These are phyloP conservation scores for Cremastinae sp. DNA, from an alignment of 2,888 invertebrate genomes.

Conservation along the genomic window DNA sequence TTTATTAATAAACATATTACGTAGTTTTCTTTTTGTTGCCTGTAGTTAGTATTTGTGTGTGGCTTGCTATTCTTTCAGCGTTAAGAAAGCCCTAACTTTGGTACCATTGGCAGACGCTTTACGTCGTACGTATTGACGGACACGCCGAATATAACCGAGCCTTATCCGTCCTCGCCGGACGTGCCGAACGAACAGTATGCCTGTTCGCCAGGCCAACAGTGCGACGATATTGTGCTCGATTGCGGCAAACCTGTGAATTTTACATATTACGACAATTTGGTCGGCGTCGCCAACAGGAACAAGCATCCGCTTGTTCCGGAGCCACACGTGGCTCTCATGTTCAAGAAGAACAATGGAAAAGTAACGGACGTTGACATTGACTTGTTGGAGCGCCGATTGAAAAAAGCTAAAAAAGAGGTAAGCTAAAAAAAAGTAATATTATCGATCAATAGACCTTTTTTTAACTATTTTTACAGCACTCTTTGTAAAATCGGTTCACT, in stretches of 20 bases:
- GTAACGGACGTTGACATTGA: conserved; percentile 88
- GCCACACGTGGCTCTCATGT: conserved; percentile 89
- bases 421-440: conserved; percentile 13
- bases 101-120: conserved; percentile 78
- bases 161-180: conserved; percentile 57
- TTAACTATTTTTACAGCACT: no score
- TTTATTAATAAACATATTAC: conserved; percentile 47
- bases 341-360: conserved; percentile 85
- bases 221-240: conserved; percentile 86
- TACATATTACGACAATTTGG: conserved; percentile 93
- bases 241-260: conserved; percentile 93
- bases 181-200: conserved; percentile 67
- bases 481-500: no score
- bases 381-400: conserved; percentile 87
- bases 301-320: conserved; percentile 93
- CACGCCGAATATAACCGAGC: conserved; percentile 71
- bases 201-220: conserved; percentile 74
- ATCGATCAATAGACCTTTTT: neutral
- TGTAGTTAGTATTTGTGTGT: conserved; percentile 80
- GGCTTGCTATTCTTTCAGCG: conserved; percentile 78
- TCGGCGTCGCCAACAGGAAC: conserved; percentile 91
- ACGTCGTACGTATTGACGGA: conserved; percentile 77
- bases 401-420: conserved; percentile 89
- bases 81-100: conserved; percentile 78
- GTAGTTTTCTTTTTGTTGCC: conserved; percentile 77